Base-by-base conservation (phyloP, 92 coral and sea anemone species). In the Hydrozoanthus gracilis region DNA sequence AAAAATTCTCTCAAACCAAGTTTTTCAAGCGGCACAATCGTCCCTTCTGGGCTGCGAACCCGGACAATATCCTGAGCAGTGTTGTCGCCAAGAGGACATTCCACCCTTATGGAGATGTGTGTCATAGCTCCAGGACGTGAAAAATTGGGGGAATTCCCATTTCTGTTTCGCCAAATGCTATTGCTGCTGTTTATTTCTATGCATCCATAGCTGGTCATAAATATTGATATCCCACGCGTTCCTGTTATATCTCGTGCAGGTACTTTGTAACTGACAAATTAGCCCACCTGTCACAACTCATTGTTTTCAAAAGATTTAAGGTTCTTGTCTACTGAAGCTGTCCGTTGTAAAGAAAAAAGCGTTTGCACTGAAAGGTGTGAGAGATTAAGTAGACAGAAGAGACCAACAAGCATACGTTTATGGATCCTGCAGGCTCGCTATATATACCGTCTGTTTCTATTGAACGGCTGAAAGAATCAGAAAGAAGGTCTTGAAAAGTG, bases 1-100 rank as follows among this genome's bases (percentile, higher is more conserved):
- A 51, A 20, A 14, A 10, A 20, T 77, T 51, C 39, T 12, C 39
- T 27, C 6, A 82, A 5, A 44, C 35, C 18, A 14, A 66, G 39
- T 6, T 74, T 65, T 2, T 68, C 77, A 51, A 67, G 15, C 7
- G 86, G 75, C 77, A 82, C 14, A 15, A 83, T 39, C 2, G 85
- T 76, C 11, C 89, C 89, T 14, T 90, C 93, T 8, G 93, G 93
- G 39, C 91, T 90, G 56, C 88, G 79, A 11, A 90, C 83, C 56
- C 91, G 68, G 82, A 90, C 69, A 50, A 87, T 77, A 13, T 90
- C 91, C 9, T 44, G 44, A 5, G 87, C 60, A 58, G n/a, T 87
- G 82, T 44, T 90, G 66, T 60, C 66, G 15, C 92, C 90, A 65
- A 51, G 27, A 44, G 90, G 91, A 47, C 88, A 83, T 14, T 89